Evolutionary conservation across 2,113 vertebrate species (phyloP).

Genomic region (Sander vitreus): DNA sequence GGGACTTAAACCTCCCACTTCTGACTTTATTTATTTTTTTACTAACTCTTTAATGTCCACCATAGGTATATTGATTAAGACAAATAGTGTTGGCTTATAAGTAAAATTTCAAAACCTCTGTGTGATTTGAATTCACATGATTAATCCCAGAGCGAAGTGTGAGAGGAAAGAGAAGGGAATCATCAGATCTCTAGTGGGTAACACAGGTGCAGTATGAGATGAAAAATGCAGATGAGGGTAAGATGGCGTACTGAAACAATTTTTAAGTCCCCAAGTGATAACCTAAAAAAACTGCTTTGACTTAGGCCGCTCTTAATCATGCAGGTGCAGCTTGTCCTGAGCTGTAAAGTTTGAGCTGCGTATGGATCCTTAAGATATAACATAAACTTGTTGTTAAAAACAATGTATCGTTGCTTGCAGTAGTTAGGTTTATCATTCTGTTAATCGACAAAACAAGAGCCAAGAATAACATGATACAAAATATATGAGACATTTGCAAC

Average conservation of each 20-base stretch:
- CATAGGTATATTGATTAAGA: constrained; percentile 49
- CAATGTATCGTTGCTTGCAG: not conserved
- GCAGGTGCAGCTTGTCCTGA: constrained; percentile 65
- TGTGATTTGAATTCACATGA: constrained; percentile 57
- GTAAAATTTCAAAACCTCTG: constrained; percentile 35
- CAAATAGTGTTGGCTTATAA: constrained; percentile 42
- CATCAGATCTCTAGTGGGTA: constrained; percentile 59
- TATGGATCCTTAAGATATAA: not conserved
- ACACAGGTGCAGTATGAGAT: constrained; percentile 74
- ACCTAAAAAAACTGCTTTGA: constrained; percentile 53
- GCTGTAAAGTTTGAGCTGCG: constrained; percentile 7
- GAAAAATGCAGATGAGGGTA: constrained; percentile 74
- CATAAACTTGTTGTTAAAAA: constrained; percentile 23
- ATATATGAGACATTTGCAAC: not conserved
- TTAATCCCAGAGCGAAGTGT: constrained; percentile 50
- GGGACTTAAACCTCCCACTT: constrained; percentile 69
- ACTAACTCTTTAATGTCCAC: constrained; percentile 35
- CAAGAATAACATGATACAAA: constrained; percentile 1
- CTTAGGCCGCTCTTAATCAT: constrained; percentile 58
- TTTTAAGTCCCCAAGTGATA: constrained; percentile 68
- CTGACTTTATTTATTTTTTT: constrained; percentile 56
- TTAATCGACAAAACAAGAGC: constrained; percentile 7
- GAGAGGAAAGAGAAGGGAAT: constrained; percentile 41
- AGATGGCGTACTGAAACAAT: constrained; percentile 54
- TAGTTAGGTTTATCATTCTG: not conserved